Evolutionary conservation across 2,113 vertebrate species (phyloP).

Genomic region (Octodon degus): DNA sequence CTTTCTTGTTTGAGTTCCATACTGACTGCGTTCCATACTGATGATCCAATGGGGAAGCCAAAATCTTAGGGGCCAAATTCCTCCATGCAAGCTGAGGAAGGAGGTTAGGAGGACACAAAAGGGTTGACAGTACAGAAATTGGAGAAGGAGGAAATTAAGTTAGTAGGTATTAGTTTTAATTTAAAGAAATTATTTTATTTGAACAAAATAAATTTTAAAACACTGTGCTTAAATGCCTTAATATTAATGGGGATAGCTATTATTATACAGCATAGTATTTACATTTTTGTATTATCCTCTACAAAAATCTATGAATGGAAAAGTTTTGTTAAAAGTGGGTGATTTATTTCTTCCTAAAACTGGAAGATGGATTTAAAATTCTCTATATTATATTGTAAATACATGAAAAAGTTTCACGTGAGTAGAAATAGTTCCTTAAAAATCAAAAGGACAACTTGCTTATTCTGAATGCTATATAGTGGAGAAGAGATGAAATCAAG

Average conservation of each 20-base stretch:
- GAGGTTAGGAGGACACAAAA: conserved; percentile 69
- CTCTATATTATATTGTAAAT: conserved; percentile 12
- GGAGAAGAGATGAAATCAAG: conserved; percentile 46
- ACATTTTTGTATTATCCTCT: conserved; percentile 57
- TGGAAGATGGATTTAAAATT: conserved; percentile 43
- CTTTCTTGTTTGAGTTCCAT: conserved; percentile 77
- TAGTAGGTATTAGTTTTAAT: conserved; percentile 70
- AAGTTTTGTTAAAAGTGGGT: conserved; percentile 25
- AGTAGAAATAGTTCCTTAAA: conserved; percentile 1
- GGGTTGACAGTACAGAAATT: conserved; percentile 73
- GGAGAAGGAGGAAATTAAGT: conserved; percentile 79
- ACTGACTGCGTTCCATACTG: conserved; percentile 79
- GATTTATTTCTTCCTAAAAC: conserved; percentile 37
- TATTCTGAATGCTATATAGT: neutral
- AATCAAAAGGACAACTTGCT: conserved; percentile 2
- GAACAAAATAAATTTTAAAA: conserved; percentile 72
- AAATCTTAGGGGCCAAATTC: conserved; percentile 80
- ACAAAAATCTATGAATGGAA: conserved; percentile 48
- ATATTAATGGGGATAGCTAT: conserved; percentile 46
- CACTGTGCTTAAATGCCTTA: conserved; percentile 46
- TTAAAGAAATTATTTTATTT: conserved; percentile 69
- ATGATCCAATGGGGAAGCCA: conserved; percentile 81
- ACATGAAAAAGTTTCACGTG: conserved; percentile 27
- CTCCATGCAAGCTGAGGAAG: conserved; percentile 79
- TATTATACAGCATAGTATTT: conserved; percentile 10